Evolutionary conservation across 2,888 invertebrate genomes (phyloP).

Genomic region (Scaptomyza tumidula): DNA sequence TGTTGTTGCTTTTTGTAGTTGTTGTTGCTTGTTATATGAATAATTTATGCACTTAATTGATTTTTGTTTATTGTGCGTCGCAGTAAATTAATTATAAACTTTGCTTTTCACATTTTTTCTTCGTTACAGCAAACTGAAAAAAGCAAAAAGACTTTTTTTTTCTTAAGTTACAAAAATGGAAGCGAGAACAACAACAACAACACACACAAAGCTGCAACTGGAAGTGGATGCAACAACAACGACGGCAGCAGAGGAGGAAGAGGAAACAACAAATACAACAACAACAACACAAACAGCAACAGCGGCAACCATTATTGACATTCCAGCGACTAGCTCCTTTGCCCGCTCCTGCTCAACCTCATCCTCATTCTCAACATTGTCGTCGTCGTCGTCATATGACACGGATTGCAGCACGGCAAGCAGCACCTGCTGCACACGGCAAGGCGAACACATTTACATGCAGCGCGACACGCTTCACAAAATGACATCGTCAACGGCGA

Average conservation of each 20-base stretch:
- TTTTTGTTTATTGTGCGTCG: constrained; percentile 71
- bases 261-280: constrained; percentile 13
- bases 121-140: constrained; percentile 27
- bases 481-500: constrained; percentile 26
- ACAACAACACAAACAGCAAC: constrained; percentile 11
- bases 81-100: constrained; percentile 72
- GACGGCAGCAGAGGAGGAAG: constrained; percentile 18
- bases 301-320: constrained; percentile 81
- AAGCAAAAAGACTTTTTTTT: constrained; percentile 40
- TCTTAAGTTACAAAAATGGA: constrained; percentile 50
- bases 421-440: constrained; percentile 82
- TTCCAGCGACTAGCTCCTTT: constrained; percentile 67
- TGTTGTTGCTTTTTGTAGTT: constrained; percentile 14
- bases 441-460: constrained; percentile 82
- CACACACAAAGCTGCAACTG: constrained; percentile 64
- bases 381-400: constrained; percentile 70
- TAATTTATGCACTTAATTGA: constrained; percentile 76
- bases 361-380: constrained; percentile 22
- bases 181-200: constrained; percentile 46
- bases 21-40: constrained; percentile 57
- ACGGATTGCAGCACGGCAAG: constrained; percentile 82
- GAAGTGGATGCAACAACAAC: constrained; percentile 31
- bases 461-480: constrained; percentile 61
- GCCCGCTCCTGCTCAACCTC: constrained; percentile 16
- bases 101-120: constrained; percentile 36